Evolutionary conservation across 1,140 invertebrate genomes (phyloP).

Genomic region (Leptonema lineaticorne): DNA sequence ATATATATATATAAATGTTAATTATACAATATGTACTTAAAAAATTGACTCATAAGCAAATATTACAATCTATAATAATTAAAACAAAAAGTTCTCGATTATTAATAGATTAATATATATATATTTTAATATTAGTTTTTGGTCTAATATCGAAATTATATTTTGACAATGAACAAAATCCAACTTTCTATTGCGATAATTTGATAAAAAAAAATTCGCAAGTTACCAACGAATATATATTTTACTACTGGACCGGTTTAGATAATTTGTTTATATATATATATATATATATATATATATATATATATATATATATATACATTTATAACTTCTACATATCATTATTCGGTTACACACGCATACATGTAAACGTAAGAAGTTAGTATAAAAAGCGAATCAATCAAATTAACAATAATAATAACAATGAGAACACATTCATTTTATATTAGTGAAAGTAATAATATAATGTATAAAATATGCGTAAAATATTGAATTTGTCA

Average conservation of each 20-base stretch:
- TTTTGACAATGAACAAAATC: conserved; percentile 16
- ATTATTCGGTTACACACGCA: neutral
- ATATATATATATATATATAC: too few species aligned
- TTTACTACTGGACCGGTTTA: conserved; percentile 18
- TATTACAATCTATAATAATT: neutral
- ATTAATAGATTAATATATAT: neutral
- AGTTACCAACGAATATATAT: neutral
- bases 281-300: too few species aligned
- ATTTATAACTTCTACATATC: too few species aligned
- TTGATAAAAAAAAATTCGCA: neutral
- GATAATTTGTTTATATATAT: neutral
- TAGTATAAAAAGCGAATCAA: neutral
- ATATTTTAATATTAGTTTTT: neutral
- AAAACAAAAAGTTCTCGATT: neutral
- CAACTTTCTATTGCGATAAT: conserved; percentile 17
- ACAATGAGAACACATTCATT: neutral
- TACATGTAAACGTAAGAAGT: neutral
- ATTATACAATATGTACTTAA: neutral
- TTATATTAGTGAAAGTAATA: neutral
- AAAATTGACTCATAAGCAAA: too few species aligned
- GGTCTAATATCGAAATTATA: neutral
- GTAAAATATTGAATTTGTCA: neutral
- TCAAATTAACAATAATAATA: conserved; percentile 15
- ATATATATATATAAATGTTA: neutral
- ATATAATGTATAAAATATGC: neutral